Conservation (phyloP, 2,888 invertebrate genomes). For the Odontothrips loti region DNA sequence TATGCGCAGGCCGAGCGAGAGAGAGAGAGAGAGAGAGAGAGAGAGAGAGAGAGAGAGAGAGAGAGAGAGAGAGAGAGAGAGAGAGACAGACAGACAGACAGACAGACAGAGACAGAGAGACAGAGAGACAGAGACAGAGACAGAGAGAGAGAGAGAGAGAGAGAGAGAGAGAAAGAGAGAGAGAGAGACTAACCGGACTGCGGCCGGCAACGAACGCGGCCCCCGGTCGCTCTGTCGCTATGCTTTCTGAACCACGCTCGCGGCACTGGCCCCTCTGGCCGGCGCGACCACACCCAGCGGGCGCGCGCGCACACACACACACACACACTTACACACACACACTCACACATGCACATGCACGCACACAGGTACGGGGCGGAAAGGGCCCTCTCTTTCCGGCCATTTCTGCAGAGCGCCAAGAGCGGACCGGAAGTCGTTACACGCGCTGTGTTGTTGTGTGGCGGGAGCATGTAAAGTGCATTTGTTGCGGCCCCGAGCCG, state of each 20-base stretch:
- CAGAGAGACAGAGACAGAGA: not conserved
- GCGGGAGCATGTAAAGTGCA: not conserved
- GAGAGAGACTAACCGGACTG: too few relatives aligned
- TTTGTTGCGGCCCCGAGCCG: not conserved
- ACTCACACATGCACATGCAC: not conserved
- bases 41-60: conserved; percentile 9
- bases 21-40: not conserved
- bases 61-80: conserved; percentile 2
- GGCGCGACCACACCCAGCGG: not conserved
- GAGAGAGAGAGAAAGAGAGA: not conserved
- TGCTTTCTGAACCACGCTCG: not conserved
- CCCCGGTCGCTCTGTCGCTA: not conserved
- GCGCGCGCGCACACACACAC: not conserved
- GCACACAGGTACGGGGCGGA: not conserved
- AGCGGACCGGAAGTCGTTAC: conserved; percentile 7
- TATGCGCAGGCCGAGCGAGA: too few relatives aligned
- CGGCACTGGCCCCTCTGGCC: not conserved
- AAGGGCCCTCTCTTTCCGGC: conserved; percentile 13
- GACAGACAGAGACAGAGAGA: not conserved
- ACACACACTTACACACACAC: not conserved
- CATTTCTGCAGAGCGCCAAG: not conserved
- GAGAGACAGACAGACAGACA: too few relatives aligned
- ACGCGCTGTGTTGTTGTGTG: not conserved
- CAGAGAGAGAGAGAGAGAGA: conserved; percentile 19
- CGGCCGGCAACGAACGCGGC: too few relatives aligned